Evolutionary conservation across 2,888 invertebrate genomes (phyloP).

Genomic region (Hofmannophila pseudospretella): DNA sequence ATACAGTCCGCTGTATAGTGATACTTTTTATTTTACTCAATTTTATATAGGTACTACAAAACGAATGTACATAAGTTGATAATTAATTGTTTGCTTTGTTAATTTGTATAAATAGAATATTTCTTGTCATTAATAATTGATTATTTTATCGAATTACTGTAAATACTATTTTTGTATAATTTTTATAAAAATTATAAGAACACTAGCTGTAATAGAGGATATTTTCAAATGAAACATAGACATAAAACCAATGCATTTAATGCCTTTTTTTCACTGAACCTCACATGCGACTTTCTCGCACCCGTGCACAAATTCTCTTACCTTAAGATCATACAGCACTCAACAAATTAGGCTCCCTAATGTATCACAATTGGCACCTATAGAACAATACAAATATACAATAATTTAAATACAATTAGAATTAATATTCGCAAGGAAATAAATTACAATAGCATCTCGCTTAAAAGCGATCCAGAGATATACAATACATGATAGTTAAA

Average conservation of each 20-base stretch:
- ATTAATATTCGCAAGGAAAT: conserved; percentile 45
- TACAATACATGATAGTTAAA: no score
- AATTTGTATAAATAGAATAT: no score
- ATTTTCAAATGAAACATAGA: conserved; percentile 35
- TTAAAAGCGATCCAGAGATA: conserved; percentile 13
- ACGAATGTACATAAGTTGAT: no score
- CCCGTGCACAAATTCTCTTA: conserved; percentile 17
- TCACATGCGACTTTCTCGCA: conserved; percentile 42
- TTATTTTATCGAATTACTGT: no score
- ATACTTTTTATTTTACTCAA: no score
- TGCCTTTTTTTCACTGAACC: conserved; percentile 62
- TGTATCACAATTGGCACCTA: conserved; percentile 76
- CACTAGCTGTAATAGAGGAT: not conserved
- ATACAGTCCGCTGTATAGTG: no score
- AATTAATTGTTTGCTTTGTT: no score
- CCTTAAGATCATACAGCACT: conserved; percentile 4
- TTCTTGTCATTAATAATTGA: no score
- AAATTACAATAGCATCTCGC: conserved; percentile 13
- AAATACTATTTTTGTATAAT: not conserved
- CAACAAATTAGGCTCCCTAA: conserved; percentile 59
- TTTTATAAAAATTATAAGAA: not conserved
- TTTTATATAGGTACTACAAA: no score
- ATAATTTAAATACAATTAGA: conserved; percentile 31
- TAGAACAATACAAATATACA: conserved; percentile 45
- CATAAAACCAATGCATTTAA: conserved; percentile 71